Evolutionary conservation across 1,140 invertebrate species (phyloP), one percentile per base, ranked within the genome.

Genomic region (Caenorhabditis remanei): DNA sequence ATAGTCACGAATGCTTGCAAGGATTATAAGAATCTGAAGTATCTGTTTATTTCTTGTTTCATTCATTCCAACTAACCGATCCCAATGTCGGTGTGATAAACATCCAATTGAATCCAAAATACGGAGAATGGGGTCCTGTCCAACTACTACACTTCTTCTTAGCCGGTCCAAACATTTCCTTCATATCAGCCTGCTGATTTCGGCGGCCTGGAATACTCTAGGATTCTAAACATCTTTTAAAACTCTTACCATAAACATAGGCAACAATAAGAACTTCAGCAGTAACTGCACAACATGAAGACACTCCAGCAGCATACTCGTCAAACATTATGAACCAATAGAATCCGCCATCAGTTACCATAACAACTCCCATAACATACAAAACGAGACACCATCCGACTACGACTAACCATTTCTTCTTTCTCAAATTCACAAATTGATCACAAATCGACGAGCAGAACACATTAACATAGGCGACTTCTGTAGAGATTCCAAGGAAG

Each of bases 401-500:
- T 13, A 46, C 32, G 16, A 83, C 55, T 21, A 83, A 24, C 86
- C 86, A 87, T 32, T 75, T 79, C 48, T 75, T 87, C 32, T 87
- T 87, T 55, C 71, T 61, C 55, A 83, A 48, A 19, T 14, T 40
- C 5, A 67, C 50, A 55, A 87, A 50, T 40, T 55, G 53, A 41
- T 82, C 58, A 50, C 32, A 55, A 9, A 87, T 83, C 2, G 55
- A 40, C 48, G 63, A 65, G n/a, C 53, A 61, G 65, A 71, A 85
- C 13, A 75, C 50, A 19, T 87, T 71, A 14, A 87, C 79, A 41
- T 79, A 63, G 7, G 79, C 91, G 75, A 92, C 90, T 85, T 93
- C 88, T 6, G 92, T 93, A 21, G 88, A 90, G 14, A 94, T 83
- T 50, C 93, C 93, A 14, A 94, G 82, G 16, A 90, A 92, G 85